phyloP scores from a whole-genome alignment of 2,797 vertebrate genomes.

The Pterois miles region DNA sequence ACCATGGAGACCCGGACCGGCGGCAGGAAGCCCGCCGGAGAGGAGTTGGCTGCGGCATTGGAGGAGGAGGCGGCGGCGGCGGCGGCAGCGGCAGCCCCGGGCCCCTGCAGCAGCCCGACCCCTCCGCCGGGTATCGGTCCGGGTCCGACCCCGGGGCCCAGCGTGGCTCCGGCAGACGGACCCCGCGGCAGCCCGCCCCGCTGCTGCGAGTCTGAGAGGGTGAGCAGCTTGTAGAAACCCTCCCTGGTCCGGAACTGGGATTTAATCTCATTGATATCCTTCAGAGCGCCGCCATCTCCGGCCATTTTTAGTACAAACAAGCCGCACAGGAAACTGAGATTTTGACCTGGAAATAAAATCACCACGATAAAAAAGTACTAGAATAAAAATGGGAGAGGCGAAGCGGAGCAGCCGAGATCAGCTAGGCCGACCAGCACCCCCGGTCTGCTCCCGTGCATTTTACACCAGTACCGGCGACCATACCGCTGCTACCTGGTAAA shows the following conservation, averaged over 20 bases:
- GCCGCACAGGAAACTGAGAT: conserved; percentile 82
- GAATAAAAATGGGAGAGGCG: conserved; percentile 53
- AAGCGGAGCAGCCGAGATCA: conserved; percentile 56
- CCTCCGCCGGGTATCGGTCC: conserved; percentile 81
- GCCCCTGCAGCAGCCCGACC: conserved; percentile 85
- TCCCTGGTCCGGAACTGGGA: conserved; percentile 94
- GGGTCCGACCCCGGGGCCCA: conserved; percentile 78
- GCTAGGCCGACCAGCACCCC: conserved; percentile 61
- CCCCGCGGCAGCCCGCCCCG: conserved; percentile 83
- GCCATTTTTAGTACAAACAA: conserved; percentile 86
- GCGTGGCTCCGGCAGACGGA: conserved; percentile 76
- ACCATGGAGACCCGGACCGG: conserved; percentile 92
- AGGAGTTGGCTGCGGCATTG: conserved; percentile 80
- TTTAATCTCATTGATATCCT: conserved; percentile 92
- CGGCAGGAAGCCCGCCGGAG: conserved; percentile 85
- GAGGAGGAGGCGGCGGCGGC: conserved; percentile 75
- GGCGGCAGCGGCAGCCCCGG: conserved; percentile 75
- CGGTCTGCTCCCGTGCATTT: conserved; percentile 55
- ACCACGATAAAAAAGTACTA: conserved; percentile 46
- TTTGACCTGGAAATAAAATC: conserved; percentile 84
- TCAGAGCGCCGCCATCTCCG: conserved; percentile 87
- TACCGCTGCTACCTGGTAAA: conserved; percentile 17
- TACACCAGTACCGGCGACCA: conserved; percentile 32
- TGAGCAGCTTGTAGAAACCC: conserved; percentile 93
- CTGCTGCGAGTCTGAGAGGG: conserved; percentile 90